Percentiles rank a stretch among this genome's conserved stretches.
These are phyloP conservation scores for Furcula furcula DNA, from an alignment of 2,888 invertebrate genomes.

Conservation along the genomic window DNA sequence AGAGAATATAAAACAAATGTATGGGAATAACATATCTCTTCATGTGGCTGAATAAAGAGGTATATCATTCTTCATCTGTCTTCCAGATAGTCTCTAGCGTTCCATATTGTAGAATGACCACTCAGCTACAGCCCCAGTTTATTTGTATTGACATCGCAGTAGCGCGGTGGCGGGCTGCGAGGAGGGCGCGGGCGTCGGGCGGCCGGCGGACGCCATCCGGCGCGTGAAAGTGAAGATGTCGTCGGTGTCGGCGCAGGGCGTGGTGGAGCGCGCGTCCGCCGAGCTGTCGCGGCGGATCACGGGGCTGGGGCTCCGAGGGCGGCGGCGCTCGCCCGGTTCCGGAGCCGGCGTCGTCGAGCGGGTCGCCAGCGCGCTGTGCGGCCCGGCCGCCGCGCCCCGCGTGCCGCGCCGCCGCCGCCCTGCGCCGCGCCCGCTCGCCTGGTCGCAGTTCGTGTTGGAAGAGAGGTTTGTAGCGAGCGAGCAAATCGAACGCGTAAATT, in stretches of 20 bases:
- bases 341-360: constrained; percentile 93
- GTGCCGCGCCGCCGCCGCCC: constrained; percentile 71
- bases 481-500: too few species aligned
- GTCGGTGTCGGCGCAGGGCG: constrained; percentile 93
- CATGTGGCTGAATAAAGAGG: too few species aligned
- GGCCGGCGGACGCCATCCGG: constrained; percentile 69
- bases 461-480: too few species aligned
- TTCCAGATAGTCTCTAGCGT: too few species aligned
- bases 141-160: too few species aligned
- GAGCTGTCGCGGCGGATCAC: constrained; percentile 95
- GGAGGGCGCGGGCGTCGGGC: constrained; percentile 60
- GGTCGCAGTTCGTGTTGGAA: constrained; percentile 90
- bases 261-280: constrained; percentile 95
- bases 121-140: too few species aligned
- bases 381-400: constrained; percentile 78
- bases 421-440: constrained; percentile 82
- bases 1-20: too few species aligned
- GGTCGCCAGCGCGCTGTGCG: constrained; percentile 93
- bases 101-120: too few species aligned
- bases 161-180: constrained; percentile 77
- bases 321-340: constrained; percentile 83
- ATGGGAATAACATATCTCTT: too few species aligned
- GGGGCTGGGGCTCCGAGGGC: constrained; percentile 87
- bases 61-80: too few species aligned
- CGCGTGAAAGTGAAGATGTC: constrained; percentile 85